phyloP scores from a whole-genome alignment of 2,888 invertebrate genomes.

The Cotesia congregata region DNA sequence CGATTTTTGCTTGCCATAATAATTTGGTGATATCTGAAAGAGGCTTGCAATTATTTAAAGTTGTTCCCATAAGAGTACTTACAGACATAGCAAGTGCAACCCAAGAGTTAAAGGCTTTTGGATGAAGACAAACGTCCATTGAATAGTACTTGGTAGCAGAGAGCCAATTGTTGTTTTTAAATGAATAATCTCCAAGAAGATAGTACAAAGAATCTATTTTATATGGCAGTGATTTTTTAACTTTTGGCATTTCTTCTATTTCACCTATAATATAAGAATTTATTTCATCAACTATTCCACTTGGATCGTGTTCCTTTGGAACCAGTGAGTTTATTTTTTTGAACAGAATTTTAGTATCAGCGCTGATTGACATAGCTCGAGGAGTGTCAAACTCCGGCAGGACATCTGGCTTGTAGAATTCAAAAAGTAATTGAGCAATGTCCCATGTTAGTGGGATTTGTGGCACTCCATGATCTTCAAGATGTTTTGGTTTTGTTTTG shows the following conservation, averaged over 20 bases:
- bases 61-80: constrained; percentile 83
- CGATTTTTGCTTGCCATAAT: constrained; percentile 79
- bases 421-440: constrained; percentile 81
- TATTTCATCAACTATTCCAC: constrained; percentile 75
- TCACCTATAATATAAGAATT: constrained; percentile 79
- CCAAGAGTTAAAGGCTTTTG: constrained; percentile 90
- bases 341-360: constrained; percentile 83
- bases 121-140: constrained; percentile 86
- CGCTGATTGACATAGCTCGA: constrained; percentile 82
- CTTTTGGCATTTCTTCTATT: constrained; percentile 72
- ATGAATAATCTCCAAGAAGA: constrained; percentile 92
- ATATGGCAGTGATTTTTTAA: constrained; percentile 73
- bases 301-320: constrained; percentile 79
- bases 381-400: constrained; percentile 88
- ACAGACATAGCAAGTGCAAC: constrained; percentile 89
- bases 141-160: constrained; percentile 86
- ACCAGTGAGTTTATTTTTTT: constrained; percentile 79
- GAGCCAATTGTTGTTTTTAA: constrained; percentile 85
- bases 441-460: constrained; percentile 81
- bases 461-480: constrained; percentile 83
- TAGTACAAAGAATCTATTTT: constrained; percentile 86
- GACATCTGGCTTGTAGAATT: constrained; percentile 84
- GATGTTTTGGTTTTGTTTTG: constrained; percentile 72
- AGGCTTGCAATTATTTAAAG: constrained; percentile 82
- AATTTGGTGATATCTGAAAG: constrained; percentile 72